Conservation (phyloP, 2,888 invertebrate genomes). For the Athrips mouffetella region DNA sequence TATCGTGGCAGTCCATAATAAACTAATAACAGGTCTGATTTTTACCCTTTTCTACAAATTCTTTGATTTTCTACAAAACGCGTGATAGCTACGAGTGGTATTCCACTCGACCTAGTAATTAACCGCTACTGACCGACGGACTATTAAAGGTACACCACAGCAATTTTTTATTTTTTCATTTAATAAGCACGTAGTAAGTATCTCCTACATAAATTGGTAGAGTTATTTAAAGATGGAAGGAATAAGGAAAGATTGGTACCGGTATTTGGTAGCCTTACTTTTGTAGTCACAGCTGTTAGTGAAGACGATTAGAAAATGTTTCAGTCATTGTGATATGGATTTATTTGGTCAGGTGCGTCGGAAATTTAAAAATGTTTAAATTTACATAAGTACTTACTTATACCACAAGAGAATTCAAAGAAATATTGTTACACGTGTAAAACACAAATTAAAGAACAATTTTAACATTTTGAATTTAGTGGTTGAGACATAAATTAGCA, state of each 20-base stretch:
- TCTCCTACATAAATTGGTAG: background rate
- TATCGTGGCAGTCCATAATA: conserved; percentile 54
- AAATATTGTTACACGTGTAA: too few species aligned
- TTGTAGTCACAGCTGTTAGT: conserved; percentile 28
- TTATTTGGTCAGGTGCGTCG: conserved; percentile 2
- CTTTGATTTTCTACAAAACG: conserved; percentile 63
- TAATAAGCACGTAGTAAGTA: conserved; percentile 12
- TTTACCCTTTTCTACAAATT: conserved; percentile 60
- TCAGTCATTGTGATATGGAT: conserved; percentile 42
- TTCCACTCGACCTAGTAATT: conserved; percentile 57
- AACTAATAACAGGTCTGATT: conserved; percentile 61
- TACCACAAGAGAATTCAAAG: background rate
- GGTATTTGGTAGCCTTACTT: background rate
- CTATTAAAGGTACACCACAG: conserved; percentile 33
- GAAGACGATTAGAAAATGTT: conserved; percentile 32
- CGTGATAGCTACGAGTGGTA: conserved; percentile 35
- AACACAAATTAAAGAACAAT: too few species aligned
- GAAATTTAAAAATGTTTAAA: background rate
- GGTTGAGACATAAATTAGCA: too few species aligned
- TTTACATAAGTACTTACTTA: background rate
- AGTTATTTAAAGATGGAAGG: background rate
- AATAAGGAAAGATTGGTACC: background rate
- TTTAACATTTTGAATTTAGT: too few species aligned
- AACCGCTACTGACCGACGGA: conserved; percentile 40
- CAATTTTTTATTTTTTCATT: background rate